Evolutionary conservation across 2,888 invertebrate genomes (phyloP).

Genomic region (Xanthia icteritia): DNA sequence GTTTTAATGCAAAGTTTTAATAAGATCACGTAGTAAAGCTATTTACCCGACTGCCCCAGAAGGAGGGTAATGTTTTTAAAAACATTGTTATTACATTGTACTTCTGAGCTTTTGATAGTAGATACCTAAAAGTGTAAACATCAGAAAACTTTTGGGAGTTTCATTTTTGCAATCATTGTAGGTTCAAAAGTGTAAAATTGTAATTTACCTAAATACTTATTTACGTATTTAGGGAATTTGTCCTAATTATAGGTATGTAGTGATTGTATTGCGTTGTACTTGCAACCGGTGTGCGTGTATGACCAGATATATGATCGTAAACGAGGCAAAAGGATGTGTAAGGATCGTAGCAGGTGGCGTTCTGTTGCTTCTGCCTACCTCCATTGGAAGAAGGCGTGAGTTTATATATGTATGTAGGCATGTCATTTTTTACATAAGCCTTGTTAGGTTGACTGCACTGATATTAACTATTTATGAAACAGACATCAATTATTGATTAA

Average conservation of each 20-base stretch:
- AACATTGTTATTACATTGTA: not conserved
- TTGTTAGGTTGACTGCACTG: not conserved
- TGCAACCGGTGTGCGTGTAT: not conserved
- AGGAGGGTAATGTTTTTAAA: not conserved
- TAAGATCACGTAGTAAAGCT: not conserved
- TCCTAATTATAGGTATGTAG: not conserved
- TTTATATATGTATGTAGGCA: not conserved
- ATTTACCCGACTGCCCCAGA: not conserved
- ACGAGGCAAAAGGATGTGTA: not conserved
- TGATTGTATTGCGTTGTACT: not conserved
- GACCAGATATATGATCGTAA: not conserved
- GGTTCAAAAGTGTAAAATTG: not conserved
- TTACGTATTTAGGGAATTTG: not conserved
- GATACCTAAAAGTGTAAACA: not conserved
- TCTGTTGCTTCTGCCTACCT: too few relatives aligned
- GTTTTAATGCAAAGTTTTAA: constrained; percentile 7
- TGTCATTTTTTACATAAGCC: not conserved
- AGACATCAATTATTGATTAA: not conserved
- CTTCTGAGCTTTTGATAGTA: not conserved
- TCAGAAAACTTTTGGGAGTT: not conserved
- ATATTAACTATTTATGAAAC: not conserved
- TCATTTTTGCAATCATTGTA: not conserved
- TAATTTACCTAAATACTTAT: too few relatives aligned
- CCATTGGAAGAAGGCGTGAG: not conserved
- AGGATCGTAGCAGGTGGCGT: too few relatives aligned